Evolutionary conservation across 2,888 invertebrate species (phyloP), one percentile per base, ranked within the genome.

Genomic region (Eutolmus rufibarbis): DNA sequence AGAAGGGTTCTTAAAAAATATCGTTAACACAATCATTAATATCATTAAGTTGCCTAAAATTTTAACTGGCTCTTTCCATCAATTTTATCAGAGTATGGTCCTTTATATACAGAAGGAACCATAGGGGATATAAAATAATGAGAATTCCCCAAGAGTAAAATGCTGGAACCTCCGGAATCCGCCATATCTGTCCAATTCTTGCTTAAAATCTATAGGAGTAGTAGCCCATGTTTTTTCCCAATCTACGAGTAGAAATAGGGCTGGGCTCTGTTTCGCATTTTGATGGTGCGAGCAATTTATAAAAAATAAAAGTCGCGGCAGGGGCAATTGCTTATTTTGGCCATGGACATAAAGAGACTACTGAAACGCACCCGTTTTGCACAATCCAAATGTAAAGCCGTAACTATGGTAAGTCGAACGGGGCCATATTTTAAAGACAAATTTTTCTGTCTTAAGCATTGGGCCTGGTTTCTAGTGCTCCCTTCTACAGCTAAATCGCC

Each of bases 271-370:
- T 28, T 66, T 66, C 66, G 66, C 66, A 85, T 85, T 74, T 85
- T 46, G 74, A 85, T 85, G 28, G 74, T 28, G 34, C 31, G 5
- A 74, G 31, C 43, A 85, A 43, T 74, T 85, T 85, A 74, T 85
- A 74, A 85, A 85, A 85, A 85, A 85, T 85, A n/a, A 74, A 85
- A 74, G 31, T 46, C 74, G 85, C 51, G 74, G 14, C 28, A 31
- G 9, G 31, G 0, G 74, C 74, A 46, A 74, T 74, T 74, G 66
- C 74, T 85, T n/a, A 51, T 46, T 16, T 66, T 23, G 12, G 12
- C 66, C 23, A 66, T 23, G 28, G 85, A 85, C 31, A 46, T 85
- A 28, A 85, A 40, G 46, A 31, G n/a, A 19, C 28, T n/a, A 31
- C 85, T 19, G 19, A 16, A 66, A 74, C 19, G 23, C 19, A 66